Evolutionary conservation across 2,888 invertebrate species (phyloP).

Genomic region (Onchidella celtica): DNA sequence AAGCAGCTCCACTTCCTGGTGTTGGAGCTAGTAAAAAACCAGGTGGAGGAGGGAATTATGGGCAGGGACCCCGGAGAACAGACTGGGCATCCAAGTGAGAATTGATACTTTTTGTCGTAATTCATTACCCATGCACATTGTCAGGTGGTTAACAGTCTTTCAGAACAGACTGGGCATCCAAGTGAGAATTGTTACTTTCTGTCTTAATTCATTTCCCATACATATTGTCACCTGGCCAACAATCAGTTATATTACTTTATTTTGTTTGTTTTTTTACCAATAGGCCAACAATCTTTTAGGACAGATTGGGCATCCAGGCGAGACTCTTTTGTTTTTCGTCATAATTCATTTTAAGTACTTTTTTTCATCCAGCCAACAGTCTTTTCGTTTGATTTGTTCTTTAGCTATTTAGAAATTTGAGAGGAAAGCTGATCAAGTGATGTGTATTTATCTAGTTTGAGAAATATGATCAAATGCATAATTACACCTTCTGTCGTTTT

Average conservation of each 20-base stretch:
- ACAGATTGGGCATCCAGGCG: slow-evolving; percentile 92
- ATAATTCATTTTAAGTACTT: neutral
- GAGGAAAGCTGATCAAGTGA: too few species aligned
- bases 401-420: too few species aligned
- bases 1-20: slow-evolving; percentile 71
- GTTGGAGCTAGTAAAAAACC: slow-evolving; percentile 74
- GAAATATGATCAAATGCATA: too few species aligned
- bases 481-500: too few species aligned
- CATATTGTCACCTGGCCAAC: neutral
- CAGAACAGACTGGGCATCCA: slow-evolving; percentile 91
- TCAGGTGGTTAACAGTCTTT: neutral
- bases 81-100: slow-evolving; percentile 91
- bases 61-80: slow-evolving; percentile 82
- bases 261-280: too few species aligned
- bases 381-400: neutral
- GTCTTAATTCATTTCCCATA: neutral
- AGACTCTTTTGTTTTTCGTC: slow-evolving; percentile 50
- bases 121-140: neutral
- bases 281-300: too few species aligned
- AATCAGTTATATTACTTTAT: neutral
- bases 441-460: too few species aligned
- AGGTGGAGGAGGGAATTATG: slow-evolving; percentile 79
- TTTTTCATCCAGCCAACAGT: neutral
- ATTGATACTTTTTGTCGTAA: neutral
- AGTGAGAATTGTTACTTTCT: slow-evolving; percentile 81